Percentiles rank a stretch among this genome's conserved stretches.
Evolutionary conservation across 2,797 vertebrate genomes (phyloP).

Genomic region (Delichon dasypus): DNA sequence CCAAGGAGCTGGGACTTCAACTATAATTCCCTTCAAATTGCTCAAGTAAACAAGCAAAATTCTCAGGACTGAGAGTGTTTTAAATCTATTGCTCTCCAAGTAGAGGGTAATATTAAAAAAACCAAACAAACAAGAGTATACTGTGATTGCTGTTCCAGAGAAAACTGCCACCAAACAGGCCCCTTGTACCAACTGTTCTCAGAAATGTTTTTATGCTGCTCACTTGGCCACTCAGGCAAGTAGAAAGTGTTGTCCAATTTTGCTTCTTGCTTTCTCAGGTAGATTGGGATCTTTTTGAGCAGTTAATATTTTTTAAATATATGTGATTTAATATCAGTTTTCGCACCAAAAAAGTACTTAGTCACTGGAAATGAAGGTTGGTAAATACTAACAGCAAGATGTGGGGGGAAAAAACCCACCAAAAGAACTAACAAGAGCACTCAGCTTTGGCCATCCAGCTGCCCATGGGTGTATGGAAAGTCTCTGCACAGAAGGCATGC

Average conservation of each 20-base stretch:
- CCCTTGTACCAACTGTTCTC: not conserved
- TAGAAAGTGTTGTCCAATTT: not conserved
- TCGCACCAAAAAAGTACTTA: not conserved
- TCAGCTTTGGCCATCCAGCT: not conserved
- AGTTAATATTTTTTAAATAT: not conserved
- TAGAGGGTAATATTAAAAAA: not conserved
- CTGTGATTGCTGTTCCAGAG: not conserved
- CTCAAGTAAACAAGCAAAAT: not conserved
- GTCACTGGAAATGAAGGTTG: not conserved
- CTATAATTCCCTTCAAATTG: not conserved
- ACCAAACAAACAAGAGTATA: not conserved
- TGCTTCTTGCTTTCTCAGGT: not conserved
- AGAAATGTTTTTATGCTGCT: not conserved
- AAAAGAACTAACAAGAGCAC: not conserved
- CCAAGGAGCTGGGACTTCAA: not conserved
- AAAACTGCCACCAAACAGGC: not conserved
- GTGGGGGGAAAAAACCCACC: accelerated
- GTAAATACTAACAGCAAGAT: not conserved
- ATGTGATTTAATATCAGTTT: not conserved
- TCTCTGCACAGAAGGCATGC: not conserved
- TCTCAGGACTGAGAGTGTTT: not conserved
- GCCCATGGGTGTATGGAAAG: not conserved
- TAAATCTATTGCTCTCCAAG: not conserved
- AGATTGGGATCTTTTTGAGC: not conserved
- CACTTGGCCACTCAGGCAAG: not conserved